phyloP scores from a whole-genome alignment of 2,113 vertebrate genomes.

The Narcine bancroftii region DNA sequence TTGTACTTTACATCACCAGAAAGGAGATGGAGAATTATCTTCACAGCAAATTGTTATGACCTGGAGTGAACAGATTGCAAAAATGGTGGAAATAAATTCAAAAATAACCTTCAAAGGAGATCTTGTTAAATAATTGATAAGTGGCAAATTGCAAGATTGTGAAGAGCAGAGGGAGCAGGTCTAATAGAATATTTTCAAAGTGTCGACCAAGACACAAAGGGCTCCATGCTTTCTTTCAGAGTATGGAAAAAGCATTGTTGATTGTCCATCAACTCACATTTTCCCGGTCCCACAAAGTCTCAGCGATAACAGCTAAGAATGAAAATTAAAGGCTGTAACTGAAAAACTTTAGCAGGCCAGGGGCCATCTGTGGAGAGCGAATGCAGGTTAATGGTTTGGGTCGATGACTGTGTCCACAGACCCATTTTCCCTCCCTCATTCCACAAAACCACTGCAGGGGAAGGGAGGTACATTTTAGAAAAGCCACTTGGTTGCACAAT shows the following conservation, averaged over 20 bases:
- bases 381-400: no score
- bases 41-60: not conserved
- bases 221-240: not conserved
- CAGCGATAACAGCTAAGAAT: no score
- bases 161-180: not conserved
- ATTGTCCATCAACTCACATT: not conserved
- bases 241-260: not conserved
- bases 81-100: not conserved
- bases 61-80: not conserved
- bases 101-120: not conserved
- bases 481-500: no score
- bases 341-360: no score
- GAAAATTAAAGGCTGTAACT: no score
- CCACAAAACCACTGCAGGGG: no score
- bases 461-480: no score
- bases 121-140: not conserved
- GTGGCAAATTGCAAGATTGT: not conserved
- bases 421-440: no score
- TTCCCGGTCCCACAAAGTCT: not conserved
- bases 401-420: no score
- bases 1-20: not conserved
- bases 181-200: not conserved
- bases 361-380: no score
- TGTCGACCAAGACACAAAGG: not conserved
- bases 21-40: not conserved